Base-by-base conservation (phyloP, 2,113 vertebrate species). In the Percina caprodes region DNA sequence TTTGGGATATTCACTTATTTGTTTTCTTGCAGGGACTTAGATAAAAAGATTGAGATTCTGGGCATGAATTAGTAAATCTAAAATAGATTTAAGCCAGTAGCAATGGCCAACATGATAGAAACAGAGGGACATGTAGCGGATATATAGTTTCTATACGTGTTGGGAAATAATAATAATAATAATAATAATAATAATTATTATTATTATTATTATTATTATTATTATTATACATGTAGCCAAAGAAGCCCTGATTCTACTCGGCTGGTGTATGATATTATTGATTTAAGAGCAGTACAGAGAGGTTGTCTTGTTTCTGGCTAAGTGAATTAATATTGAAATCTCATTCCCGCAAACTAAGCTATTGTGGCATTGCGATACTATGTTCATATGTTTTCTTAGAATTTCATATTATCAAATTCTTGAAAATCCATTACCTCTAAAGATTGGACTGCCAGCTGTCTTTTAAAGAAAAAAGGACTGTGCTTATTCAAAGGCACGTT, bases 251-350 rank as follows among this genome's bases (percentile, higher is more conserved):
- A 61, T 58, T 21, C 62, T 65, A 9, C 71, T 66, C 56, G 49
- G 51, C n/a, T 52, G n/a, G 12, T 79, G 62, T 69, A 58, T 55
- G 23, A 59, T 66, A 23, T 65, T 82, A 77, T 86, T 63, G 77
- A 82, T 80, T 82, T 58, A 65, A 68, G 42, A 79, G 26, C 46
- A 55, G 39, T 35, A 49, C 30, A 66, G 24, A 52, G 24, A 45
- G 51, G 18, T 24, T 73, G 16, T 77, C 63, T 48, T 74, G 24
- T 82, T 79, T 66, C 67, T 33, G 67, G 8, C 19, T 51, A 11
- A 65, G 73, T 66, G 45, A 72, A 42, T 83, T 83, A 69, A 77
- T 86, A 79, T 51, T 76, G 39, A 67, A 79, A 26, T 62, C 46
- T 46, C 9, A 85, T 60, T 69, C 30, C 16, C 52, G 16, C 49